A percentile compares a stretch with the other conserved stretches of the same genome.
Conservation (phyloP, 92 coral and sea anemone genomes). For the Epizoanthus ramosus region DNA sequence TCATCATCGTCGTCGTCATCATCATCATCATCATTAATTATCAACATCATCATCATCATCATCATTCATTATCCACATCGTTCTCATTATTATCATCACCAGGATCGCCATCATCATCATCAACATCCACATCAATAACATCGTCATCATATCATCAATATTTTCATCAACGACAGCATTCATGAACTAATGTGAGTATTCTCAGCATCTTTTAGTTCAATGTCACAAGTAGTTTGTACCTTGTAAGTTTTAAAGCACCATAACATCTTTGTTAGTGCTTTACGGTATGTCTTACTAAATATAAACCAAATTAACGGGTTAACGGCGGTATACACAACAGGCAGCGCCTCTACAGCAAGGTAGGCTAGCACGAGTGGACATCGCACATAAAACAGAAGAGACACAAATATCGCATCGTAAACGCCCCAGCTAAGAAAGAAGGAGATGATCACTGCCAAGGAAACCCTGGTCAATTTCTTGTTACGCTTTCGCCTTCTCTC, state of each 20-base stretch:
- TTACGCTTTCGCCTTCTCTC: neutral
- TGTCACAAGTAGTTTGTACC: neutral
- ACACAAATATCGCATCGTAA: neutral
- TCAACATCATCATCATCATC: neutral
- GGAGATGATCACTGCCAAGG: neutral
- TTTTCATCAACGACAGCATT: neutral
- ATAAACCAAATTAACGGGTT: constrained; percentile 27
- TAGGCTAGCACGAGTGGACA: neutral
- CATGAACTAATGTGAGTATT: neutral
- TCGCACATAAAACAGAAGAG: neutral
- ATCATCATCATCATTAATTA: neutral
- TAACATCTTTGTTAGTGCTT: constrained; percentile 1
- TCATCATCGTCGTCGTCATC: no score
- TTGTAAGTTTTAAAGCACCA: neutral
- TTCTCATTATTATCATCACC: neutral
- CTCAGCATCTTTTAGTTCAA: neutral
- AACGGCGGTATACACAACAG: neutral
- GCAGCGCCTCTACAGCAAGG: constrained; percentile 4
- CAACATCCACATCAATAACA: neutral
- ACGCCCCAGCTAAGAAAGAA: constrained; percentile 29
- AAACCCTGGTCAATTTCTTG: constrained; percentile 1
- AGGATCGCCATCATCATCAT: neutral
- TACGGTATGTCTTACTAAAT: constrained; percentile 29
- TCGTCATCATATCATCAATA: neutral
- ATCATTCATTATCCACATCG: neutral